A percentile compares a stretch with the other conserved stretches of the same genome.
Conservation (phyloP, 2,888 invertebrate species). For the Gisinianus flammeolus region DNA sequence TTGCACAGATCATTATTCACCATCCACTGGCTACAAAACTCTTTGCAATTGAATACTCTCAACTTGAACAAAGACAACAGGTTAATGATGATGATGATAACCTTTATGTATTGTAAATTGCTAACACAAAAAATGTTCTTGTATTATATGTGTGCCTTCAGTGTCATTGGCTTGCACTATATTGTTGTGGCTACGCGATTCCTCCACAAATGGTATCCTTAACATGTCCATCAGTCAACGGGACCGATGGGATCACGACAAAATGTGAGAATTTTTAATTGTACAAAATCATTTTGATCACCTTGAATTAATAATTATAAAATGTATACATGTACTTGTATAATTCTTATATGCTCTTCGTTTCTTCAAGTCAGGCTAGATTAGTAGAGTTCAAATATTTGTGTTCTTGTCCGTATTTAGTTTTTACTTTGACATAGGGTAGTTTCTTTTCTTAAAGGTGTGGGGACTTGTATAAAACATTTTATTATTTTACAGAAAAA, state of each 20-base stretch:
- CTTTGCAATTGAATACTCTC: conserved; percentile 1
- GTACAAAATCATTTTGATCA: no score
- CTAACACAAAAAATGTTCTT: conserved; percentile 42
- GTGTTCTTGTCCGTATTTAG: no score
- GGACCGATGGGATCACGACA: conserved; percentile 62
- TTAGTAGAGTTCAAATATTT: no score
- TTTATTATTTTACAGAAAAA: no score
- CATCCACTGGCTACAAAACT: not conserved
- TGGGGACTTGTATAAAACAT: no score
- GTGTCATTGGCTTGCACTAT: conserved; percentile 77
- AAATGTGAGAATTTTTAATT: conserved; percentile 62
- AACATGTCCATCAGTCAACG: conserved; percentile 75
- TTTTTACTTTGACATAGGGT: no score
- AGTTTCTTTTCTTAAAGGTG: no score
- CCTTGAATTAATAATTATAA: no score
- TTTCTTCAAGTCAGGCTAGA: no score
- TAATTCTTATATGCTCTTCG: no score
- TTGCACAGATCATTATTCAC: not conserved
- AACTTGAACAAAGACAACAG: not conserved
- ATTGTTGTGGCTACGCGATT: conserved; percentile 75
- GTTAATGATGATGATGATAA: no score
- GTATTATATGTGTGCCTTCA: conserved; percentile 60
- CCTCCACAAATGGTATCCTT: conserved; percentile 71
- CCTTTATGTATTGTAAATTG: not conserved
- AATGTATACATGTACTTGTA: no score